Evolutionary conservation across 2,797 vertebrate species (phyloP).

Genomic region (Oreonectes daqikongensis): DNA sequence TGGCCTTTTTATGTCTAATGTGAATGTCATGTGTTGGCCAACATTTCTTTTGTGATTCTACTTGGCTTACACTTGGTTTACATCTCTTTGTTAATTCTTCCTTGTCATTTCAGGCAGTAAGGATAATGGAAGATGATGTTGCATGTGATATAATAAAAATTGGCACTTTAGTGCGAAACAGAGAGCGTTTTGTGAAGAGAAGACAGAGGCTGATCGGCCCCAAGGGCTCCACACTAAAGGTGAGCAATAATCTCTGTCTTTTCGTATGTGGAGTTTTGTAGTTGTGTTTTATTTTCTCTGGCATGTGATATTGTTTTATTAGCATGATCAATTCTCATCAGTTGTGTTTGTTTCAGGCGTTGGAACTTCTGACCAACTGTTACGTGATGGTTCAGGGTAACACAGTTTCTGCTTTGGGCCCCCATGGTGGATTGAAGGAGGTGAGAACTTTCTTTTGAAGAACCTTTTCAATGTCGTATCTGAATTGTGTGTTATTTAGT

Average conservation of each 20-base stretch:
- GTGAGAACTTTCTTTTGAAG: constrained; percentile 65
- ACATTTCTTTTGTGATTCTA: too few species aligned
- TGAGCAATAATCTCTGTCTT: constrained; percentile 57
- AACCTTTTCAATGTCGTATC: background rate
- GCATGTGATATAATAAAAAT: constrained; percentile 98
- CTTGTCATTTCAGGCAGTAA: constrained; percentile 79
- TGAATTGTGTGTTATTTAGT: background rate
- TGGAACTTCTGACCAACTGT: constrained; percentile 92
- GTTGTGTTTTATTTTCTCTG: background rate
- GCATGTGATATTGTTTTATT: background rate
- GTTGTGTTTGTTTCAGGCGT: constrained; percentile 74
- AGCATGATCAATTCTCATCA: background rate
- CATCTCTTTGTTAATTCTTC: background rate
- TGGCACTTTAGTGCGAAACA: constrained; percentile 89
- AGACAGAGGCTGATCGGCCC: constrained; percentile 92
- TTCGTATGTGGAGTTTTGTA: constrained; percentile 1
- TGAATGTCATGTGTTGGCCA: too few species aligned
- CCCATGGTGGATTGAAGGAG: constrained; percentile 92
- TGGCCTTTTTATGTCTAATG: background rate
- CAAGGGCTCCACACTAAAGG: constrained; percentile 95
- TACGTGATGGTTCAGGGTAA: constrained; percentile 98
- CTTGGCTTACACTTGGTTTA: too few species aligned
- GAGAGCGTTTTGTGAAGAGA: constrained; percentile 93
- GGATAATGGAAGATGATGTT: constrained; percentile 91
- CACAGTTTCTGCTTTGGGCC: constrained; percentile 92